Evolutionary conservation across 2,888 invertebrate species (phyloP).

Genomic region (Polia nebulosa): DNA sequence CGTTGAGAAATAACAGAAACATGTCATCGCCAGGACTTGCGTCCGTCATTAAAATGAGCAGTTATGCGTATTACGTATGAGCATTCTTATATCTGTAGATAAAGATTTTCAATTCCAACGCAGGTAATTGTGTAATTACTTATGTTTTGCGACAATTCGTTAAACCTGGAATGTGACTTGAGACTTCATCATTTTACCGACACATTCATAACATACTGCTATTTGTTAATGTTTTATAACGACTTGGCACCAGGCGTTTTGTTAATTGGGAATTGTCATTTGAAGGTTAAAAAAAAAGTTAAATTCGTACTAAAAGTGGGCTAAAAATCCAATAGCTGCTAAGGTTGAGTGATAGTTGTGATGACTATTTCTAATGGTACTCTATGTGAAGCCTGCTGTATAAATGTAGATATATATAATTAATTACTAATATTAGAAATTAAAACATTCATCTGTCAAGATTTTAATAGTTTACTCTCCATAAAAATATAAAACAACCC

Average conservation of each 20-base stretch:
- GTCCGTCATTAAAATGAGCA: slow-evolving; percentile 15
- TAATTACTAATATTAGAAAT: neutral
- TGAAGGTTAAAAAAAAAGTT: neutral
- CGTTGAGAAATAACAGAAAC: slow-evolving; percentile 1
- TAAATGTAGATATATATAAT: too few relatives aligned
- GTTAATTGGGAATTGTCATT: slow-evolving; percentile 3
- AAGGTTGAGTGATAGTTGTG: neutral
- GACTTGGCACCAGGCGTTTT: slow-evolving; percentile 8
- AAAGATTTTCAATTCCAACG: slow-evolving; percentile 8
- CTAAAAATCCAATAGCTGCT: neutral
- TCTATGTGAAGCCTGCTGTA: neutral
- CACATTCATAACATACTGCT: slow-evolving; percentile 20
- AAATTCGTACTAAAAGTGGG: neutral
- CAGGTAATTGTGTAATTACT: slow-evolving; percentile 19
- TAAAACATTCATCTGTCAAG: neutral
- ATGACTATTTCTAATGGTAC: neutral
- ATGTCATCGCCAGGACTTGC: slow-evolving; percentile 9
- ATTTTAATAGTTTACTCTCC: neutral
- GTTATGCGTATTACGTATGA: slow-evolving; percentile 18
- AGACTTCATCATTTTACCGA: neutral
- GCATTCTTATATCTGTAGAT: slow-evolving; percentile 12
- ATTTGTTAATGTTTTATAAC: neutral
- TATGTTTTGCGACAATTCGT: slow-evolving; percentile 24
- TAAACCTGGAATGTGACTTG: slow-evolving; percentile 19
- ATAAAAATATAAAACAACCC: slow-evolving; percentile 2